A percentile compares a stretch with the other conserved stretches of the same genome.
Evolutionary conservation across 2,888 invertebrate species (phyloP).

Genomic region (Oxystoma pomonae): DNA sequence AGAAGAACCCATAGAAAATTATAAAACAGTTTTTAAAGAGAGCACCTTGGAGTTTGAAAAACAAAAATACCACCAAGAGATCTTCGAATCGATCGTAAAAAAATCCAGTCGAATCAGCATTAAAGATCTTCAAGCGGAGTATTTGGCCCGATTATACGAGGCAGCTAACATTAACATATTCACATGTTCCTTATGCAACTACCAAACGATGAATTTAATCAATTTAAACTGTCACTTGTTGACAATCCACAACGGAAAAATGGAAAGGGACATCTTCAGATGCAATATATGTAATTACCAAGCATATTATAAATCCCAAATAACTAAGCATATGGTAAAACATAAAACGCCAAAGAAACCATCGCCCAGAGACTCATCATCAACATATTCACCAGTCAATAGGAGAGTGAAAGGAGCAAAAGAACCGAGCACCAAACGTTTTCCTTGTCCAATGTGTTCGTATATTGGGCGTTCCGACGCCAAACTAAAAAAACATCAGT

Average conservation of each 20-base stretch:
- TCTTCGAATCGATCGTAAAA: background rate
- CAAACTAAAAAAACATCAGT: background rate
- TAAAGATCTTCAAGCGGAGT: background rate
- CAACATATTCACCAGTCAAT: no score
- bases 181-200: background rate
- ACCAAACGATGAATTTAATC: background rate
- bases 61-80: background rate
- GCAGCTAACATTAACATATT: background rate
- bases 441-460: no score
- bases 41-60: background rate
- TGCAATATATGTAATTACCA: background rate
- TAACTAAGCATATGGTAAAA: background rate
- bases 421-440: no score
- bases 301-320: background rate
- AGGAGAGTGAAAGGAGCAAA: no score
- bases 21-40: background rate
- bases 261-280: background rate
- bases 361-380: no score
- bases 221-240: background rate
- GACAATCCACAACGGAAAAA: background rate
- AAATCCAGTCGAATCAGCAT: background rate
- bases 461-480: background rate
- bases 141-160: background rate
- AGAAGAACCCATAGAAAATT: background rate
- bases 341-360: no score